Conservation (phyloP, 1,140 invertebrate genomes). For the Drosophila pectinifera region DNA sequence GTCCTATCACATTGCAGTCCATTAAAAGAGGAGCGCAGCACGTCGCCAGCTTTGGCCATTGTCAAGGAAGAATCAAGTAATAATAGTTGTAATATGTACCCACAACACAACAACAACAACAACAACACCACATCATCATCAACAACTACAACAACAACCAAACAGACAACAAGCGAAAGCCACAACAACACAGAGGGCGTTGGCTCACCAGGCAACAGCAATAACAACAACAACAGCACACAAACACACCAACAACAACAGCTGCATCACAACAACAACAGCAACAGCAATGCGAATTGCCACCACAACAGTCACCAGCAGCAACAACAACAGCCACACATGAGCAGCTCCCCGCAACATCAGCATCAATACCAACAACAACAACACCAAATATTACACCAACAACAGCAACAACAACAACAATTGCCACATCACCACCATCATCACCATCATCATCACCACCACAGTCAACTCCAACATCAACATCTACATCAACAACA, state of each 20-base stretch:
- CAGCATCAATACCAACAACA: conserved; percentile 78
- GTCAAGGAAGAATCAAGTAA: conserved; percentile 91
- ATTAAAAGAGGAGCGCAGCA: conserved; percentile 86
- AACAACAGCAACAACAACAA: conserved; percentile 67
- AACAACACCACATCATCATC: conserved; percentile 76
- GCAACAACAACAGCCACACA: conserved; percentile 84
- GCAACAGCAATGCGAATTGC: conserved; percentile 76
- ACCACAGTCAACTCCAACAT: conserved; percentile 66
- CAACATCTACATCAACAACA: conserved; percentile 45
- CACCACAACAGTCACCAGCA: conserved; percentile 73
- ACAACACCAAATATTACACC: conserved; percentile 85
- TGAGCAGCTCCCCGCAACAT: conserved; percentile 75
- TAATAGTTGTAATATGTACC: conserved; percentile 88
- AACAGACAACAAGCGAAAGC: conserved; percentile 67
- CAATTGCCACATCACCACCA: conserved; percentile 74
- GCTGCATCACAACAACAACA: conserved; percentile 67
- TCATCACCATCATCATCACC: conserved; percentile 82
- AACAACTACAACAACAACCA: conserved; percentile 72
- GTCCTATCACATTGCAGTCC: conserved; percentile 86
- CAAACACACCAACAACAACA: conserved; percentile 75
- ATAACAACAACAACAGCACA: conserved; percentile 82
- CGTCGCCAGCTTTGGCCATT: conserved; percentile 87
- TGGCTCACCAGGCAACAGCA: conserved; percentile 63
- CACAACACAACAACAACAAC: conserved; percentile 85
- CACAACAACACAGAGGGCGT: conserved; percentile 66